phyloP scores from a whole-genome alignment of 2,797 vertebrate species.

The Liasis olivaceus region DNA sequence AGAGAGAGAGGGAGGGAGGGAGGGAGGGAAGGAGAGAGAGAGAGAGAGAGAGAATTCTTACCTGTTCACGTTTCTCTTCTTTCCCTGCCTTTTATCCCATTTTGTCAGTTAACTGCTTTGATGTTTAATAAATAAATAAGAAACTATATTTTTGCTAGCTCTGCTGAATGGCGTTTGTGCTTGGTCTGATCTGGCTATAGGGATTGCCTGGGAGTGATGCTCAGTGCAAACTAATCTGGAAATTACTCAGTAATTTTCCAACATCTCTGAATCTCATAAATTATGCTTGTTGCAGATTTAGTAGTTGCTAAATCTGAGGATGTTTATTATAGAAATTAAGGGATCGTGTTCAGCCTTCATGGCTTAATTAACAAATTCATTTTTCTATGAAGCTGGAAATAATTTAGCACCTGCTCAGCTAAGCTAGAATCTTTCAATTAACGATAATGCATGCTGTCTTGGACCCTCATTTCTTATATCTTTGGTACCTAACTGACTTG shows the following conservation, averaged over 20 bases:
- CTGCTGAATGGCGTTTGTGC: too few relatives aligned
- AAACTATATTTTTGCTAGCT: too few relatives aligned
- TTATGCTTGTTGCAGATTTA: neutral
- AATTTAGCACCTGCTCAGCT: neutral
- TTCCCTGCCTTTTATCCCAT: neutral
- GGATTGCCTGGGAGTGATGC: neutral
- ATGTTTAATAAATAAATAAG: neutral
- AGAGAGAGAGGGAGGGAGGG: neutral
- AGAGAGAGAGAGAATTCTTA: neutral
- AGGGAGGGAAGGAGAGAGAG: neutral
- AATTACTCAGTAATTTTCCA: neutral
- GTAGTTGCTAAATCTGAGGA: neutral
- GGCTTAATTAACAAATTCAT: neutral
- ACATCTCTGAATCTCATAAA: neutral
- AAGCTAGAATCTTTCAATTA: conserved; percentile 10
- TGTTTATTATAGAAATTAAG: neutral
- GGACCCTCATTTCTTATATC: neutral
- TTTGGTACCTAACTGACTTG: neutral
- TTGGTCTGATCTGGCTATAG: neutral
- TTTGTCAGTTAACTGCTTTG: neutral
- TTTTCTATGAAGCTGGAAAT: neutral
- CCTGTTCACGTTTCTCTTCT: neutral
- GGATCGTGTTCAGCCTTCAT: conserved; percentile 2
- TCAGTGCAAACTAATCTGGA: neutral
- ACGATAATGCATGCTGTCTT: neutral